Evolutionary conservation across 2,113 vertebrate species (phyloP).

Genomic region (Gnathonemus echidnorhynchus): DNA sequence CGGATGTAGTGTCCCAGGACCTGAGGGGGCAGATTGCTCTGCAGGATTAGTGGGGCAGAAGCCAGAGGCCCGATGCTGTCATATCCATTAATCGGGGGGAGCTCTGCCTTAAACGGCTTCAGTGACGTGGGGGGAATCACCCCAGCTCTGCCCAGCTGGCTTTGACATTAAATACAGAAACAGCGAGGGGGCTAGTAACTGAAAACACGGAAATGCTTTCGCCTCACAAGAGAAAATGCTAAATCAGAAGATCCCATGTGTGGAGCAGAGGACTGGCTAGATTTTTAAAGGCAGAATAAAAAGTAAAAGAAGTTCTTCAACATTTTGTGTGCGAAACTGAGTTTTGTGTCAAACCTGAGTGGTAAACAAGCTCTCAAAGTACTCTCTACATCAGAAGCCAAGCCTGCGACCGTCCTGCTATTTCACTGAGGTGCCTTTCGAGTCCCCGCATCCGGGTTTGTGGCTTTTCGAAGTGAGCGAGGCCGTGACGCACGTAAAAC

Average conservation of each 20-base stretch:
- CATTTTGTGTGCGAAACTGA: neutral
- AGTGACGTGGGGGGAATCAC: neutral
- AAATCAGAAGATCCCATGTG: neutral
- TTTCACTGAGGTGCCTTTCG: neutral
- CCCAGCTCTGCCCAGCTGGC: neutral
- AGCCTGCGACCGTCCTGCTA: neutral
- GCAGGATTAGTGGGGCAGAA: neutral
- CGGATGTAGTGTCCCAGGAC: slow-evolving; percentile 90
- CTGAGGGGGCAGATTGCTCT: slow-evolving; percentile 43
- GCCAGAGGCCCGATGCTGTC: neutral
- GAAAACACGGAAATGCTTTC: neutral
- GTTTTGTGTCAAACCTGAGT: neutral
- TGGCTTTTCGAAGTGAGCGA: neutral
- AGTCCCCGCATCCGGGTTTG: neutral
- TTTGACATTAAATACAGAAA: neutral
- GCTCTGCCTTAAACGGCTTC: neutral
- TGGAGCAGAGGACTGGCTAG: neutral
- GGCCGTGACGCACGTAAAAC: neutral
- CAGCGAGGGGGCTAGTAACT: neutral
- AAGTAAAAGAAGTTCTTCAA: slow-evolving; percentile 1
- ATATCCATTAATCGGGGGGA: neutral
- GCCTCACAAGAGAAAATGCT: neutral
- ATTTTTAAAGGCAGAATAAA: neutral
- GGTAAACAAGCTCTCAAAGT: neutral
- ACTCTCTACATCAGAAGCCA: neutral